Percentiles rank a stretch among this genome's conserved stretches.
phyloP scores from a whole-genome alignment of 1,140 invertebrate species.

The Magallana angulata region DNA sequence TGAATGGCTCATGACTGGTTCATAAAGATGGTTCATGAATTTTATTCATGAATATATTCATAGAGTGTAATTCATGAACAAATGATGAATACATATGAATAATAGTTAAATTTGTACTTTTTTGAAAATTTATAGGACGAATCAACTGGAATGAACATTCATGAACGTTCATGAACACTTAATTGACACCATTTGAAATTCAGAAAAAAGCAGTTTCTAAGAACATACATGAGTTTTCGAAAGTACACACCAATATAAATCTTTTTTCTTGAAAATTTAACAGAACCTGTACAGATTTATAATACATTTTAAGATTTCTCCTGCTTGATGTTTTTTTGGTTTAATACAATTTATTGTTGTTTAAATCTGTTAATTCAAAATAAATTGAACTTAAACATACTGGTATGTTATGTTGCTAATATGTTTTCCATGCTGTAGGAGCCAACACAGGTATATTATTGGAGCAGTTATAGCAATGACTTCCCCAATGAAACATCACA shows the following conservation, averaged over 20 bases:
- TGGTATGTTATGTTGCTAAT: too few relatives aligned
- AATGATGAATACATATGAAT: constrained; percentile 10
- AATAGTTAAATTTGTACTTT: neutral
- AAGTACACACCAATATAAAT: constrained; percentile 19
- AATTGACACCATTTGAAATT: neutral
- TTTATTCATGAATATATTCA: neutral
- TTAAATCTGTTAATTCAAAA: too few relatives aligned
- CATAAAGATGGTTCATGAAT: neutral
- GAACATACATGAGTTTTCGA: neutral
- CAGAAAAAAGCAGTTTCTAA: neutral
- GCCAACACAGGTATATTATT: too few relatives aligned
- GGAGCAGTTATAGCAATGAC: too few relatives aligned
- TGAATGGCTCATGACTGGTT: constrained; percentile 3
- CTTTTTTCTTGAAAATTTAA: neutral
- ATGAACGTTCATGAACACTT: constrained; percentile 1
- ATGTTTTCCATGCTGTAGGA: too few relatives aligned
- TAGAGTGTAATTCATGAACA: constrained; percentile 3
- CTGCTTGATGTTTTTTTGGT: too few relatives aligned
- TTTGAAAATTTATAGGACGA: neutral
- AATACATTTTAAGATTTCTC: neutral
- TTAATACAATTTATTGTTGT: too few relatives aligned
- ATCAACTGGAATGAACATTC: constrained; percentile 14
- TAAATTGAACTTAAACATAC: too few relatives aligned
- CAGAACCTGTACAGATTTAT: neutral
- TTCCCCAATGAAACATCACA: too few relatives aligned